Percentiles rank a stretch among this genome's conserved stretches.
Conservation (phyloP, 2,113 vertebrate genomes). For the Heliornis fulica region DNA sequence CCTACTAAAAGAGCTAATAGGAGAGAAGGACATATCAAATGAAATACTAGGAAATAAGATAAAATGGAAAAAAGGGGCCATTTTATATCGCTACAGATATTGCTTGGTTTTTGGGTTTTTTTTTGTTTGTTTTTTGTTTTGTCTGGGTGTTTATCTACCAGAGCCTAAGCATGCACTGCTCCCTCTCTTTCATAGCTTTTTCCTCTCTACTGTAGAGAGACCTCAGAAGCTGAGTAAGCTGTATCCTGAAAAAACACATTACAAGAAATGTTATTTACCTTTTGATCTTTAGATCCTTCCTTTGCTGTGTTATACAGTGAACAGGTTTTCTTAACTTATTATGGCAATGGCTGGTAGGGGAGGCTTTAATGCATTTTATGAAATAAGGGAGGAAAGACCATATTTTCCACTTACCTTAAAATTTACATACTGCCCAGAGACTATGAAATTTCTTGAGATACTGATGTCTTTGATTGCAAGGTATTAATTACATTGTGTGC, state of each 20-base stretch:
- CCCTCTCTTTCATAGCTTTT: neutral
- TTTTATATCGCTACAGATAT: neutral
- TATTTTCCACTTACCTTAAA: neutral
- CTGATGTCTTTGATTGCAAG: neutral
- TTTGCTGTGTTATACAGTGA: neutral
- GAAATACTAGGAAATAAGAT: neutral
- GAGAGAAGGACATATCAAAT: neutral
- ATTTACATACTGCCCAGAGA: neutral
- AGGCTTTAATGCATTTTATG: neutral
- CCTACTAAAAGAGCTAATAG: neutral
- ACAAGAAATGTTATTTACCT: constrained; percentile 26
- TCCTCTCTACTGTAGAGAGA: neutral
- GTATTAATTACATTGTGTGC: neutral
- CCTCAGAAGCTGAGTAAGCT: neutral
- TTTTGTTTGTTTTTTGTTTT: neutral
- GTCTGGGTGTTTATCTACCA: neutral
- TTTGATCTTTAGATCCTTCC: constrained; percentile 38
- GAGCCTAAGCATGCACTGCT: neutral
- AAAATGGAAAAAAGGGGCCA: neutral
- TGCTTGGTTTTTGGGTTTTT: no score
- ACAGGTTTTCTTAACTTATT: constrained; percentile 10
- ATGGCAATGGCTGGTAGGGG: neutral
- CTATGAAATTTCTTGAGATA: neutral
- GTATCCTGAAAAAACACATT: constrained; percentile 27
- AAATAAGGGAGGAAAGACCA: neutral